phyloP scores from a whole-genome alignment of 2,797 vertebrate species.

The Masticophis lateralis region DNA sequence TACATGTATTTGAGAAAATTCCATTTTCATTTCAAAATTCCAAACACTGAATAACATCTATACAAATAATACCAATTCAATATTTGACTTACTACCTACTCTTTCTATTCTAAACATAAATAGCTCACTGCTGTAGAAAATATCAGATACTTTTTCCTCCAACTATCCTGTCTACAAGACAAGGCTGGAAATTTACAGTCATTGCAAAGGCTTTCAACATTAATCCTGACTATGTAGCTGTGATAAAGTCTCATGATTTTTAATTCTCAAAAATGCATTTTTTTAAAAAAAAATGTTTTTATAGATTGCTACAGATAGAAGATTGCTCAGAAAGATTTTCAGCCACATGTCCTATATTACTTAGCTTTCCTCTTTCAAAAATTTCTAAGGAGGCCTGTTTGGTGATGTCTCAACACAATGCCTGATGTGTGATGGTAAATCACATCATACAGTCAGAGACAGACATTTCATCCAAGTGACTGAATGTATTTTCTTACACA shows the following conservation, averaged over 20 bases:
- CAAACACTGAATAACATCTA: background rate
- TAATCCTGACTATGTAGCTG: background rate
- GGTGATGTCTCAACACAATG: background rate
- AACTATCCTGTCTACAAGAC: background rate
- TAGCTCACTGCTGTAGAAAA: background rate
- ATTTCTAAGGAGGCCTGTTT: background rate
- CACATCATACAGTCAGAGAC: background rate
- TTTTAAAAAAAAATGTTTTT: background rate
- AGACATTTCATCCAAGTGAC: background rate
- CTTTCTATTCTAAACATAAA: background rate
- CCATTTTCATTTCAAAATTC: background rate
- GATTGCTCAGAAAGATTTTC: background rate
- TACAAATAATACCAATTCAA: background rate
- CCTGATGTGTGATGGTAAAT: constrained; percentile 9
- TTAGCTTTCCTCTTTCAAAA: background rate
- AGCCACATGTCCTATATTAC: background rate
- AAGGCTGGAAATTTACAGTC: background rate
- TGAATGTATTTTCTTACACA: background rate
- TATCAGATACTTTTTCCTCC: background rate
- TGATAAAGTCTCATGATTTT: background rate
- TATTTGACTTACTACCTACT: background rate
- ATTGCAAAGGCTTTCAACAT: background rate
- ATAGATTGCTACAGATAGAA: background rate
- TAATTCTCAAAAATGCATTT: background rate
- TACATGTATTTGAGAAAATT: background rate